phyloP scores from a whole-genome alignment of 2,113 vertebrate genomes.

The Sardina pilchardus region DNA sequence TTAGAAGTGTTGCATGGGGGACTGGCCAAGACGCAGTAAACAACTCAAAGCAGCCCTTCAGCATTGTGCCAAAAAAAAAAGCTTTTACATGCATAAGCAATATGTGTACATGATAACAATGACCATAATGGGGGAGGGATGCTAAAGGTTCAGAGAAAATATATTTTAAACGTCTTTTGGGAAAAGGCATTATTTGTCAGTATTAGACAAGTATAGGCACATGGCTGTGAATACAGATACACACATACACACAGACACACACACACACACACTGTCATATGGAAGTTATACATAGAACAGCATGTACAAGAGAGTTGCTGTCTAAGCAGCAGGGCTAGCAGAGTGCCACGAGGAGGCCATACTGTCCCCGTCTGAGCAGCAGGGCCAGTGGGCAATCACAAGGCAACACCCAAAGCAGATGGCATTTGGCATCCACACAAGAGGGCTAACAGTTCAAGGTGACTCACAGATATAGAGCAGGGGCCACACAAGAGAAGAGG shows the following conservation, averaged over 20 bases:
- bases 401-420: slow-evolving; percentile 29
- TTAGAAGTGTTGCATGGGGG: neutral
- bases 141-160: neutral
- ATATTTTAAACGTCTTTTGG: neutral
- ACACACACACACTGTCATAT: neutral
- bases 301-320: neutral
- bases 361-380: neutral
- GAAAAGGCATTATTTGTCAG: neutral
- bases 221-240: neutral
- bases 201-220: neutral
- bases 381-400: slow-evolving; percentile 15
- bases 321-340: neutral
- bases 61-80: neutral
- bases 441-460: slow-evolving; percentile 41
- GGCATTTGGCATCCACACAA: slow-evolving; percentile 24
- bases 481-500: slow-evolving; percentile 19
- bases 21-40: neutral
- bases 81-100: neutral
- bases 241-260: neutral
- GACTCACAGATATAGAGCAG: slow-evolving; percentile 1
- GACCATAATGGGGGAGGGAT: neutral
- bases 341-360: neutral
- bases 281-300: neutral
- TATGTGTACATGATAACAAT: neutral
- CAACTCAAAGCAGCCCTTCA: neutral